A percentile compares a stretch with the other conserved stretches of the same genome.
Evolutionary conservation across 2,797 vertebrate genomes (phyloP).

Genomic region (Girardinus metallicus): DNA sequence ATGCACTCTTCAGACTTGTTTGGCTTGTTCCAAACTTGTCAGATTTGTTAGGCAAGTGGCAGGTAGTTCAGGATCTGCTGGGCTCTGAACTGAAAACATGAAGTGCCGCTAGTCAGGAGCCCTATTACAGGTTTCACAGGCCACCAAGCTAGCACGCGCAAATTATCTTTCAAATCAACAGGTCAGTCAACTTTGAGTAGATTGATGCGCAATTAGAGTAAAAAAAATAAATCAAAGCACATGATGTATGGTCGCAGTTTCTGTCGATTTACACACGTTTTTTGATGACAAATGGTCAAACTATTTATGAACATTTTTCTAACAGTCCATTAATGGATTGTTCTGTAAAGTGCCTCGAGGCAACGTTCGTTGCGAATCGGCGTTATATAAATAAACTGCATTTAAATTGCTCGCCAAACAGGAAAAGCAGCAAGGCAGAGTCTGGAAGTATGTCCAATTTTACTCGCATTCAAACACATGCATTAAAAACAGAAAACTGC

Average conservation of each 20-base stretch:
- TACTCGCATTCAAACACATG: too few relatives aligned
- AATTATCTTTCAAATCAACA: background rate
- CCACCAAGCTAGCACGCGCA: background rate
- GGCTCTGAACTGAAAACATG: background rate
- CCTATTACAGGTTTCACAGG: background rate
- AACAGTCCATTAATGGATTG: background rate
- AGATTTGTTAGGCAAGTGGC: background rate
- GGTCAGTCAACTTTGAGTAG: background rate
- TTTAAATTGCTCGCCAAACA: background rate
- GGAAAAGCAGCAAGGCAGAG: background rate
- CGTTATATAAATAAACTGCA: background rate
- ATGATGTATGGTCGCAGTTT: background rate
- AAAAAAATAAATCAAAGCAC: too few relatives aligned
- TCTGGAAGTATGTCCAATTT: too few relatives aligned
- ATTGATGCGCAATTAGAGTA: background rate
- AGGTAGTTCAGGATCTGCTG: background rate
- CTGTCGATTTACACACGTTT: background rate
- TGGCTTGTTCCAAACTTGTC: background rate
- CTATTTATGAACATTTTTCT: background rate
- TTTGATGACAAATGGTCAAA: background rate
- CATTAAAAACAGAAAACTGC: background rate
- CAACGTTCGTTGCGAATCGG: background rate
- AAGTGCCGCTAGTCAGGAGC: background rate
- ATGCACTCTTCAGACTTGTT: background rate
- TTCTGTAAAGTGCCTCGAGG: background rate